phyloP scores from a whole-genome alignment of 2,888 invertebrate species.

The Siphlonurus alternatus region DNA sequence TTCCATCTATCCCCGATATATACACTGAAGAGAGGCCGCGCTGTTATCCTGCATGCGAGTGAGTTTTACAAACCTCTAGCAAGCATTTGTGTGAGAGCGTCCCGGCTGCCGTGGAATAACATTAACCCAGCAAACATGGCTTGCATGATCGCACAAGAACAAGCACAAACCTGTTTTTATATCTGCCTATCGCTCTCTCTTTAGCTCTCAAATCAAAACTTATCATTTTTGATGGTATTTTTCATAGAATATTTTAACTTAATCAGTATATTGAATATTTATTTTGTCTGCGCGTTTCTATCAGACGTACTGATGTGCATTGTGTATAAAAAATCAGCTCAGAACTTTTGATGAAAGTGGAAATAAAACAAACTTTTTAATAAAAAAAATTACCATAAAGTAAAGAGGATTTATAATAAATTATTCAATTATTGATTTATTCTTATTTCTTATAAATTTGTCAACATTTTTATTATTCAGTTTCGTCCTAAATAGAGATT shows the following conservation, averaged over 20 bases:
- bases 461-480: no score
- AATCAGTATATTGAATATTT: no score
- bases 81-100: not conserved
- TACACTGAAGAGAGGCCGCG: not conserved
- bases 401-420: not conserved
- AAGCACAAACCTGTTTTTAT: not conserved
- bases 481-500: no score
- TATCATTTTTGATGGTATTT: no score
- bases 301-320: no score
- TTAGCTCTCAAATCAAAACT: no score
- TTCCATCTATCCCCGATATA: not conserved
- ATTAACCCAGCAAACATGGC: not conserved
- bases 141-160: no score
- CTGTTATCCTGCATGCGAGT: not conserved
- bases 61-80: not conserved
- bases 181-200: not conserved
- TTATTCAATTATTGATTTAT: not conserved
- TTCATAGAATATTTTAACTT: no score
- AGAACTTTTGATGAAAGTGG: not conserved
- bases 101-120: not conserved
- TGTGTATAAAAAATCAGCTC: not conserved
- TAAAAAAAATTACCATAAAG: not conserved
- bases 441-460: no score
- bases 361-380: not conserved
- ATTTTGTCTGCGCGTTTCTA: no score